Conservation (phyloP, 37 sponge, comb jelly and placozoan genomes). For the Beroe forskalii region DNA sequence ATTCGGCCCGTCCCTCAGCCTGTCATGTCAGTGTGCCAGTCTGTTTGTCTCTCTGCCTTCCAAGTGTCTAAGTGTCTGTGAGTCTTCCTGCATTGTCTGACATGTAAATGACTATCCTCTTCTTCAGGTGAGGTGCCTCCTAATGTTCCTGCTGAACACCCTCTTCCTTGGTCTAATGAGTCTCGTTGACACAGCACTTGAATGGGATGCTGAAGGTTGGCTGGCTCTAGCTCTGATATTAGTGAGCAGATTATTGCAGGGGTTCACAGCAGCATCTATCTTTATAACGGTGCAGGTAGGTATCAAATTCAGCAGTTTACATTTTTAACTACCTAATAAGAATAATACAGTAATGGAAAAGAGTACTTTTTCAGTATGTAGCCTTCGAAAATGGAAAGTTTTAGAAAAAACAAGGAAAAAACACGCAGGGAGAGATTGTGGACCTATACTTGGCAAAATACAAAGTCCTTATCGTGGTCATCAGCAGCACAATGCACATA, state of each 20-base stretch:
- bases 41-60: too few species aligned
- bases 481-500: not conserved
- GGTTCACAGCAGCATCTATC: not conserved
- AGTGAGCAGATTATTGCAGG: not conserved
- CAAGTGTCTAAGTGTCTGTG: too few species aligned
- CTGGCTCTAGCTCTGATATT: not conserved
- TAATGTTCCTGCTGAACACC: not conserved
- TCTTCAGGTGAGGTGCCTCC: not conserved
- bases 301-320: too few species aligned
- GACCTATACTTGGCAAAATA: not conserved
- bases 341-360: too few species aligned
- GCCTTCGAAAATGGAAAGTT: too few species aligned
- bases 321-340: too few species aligned
- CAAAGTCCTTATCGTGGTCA: not conserved
- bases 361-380: too few species aligned
- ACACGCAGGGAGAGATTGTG: constrained; percentile 12
- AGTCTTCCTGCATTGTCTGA: too few species aligned
- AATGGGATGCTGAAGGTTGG: not conserved
- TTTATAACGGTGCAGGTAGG: not conserved
- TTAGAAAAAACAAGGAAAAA: not conserved
- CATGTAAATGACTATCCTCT: too few species aligned
- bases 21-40: too few species aligned
- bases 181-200: not conserved
- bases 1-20: too few species aligned
- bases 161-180: not conserved